These are phyloP conservation scores for Stigmatopora nigra DNA, from an alignment of 2,113 vertebrate genomes.

Conservation along the genomic window DNA sequence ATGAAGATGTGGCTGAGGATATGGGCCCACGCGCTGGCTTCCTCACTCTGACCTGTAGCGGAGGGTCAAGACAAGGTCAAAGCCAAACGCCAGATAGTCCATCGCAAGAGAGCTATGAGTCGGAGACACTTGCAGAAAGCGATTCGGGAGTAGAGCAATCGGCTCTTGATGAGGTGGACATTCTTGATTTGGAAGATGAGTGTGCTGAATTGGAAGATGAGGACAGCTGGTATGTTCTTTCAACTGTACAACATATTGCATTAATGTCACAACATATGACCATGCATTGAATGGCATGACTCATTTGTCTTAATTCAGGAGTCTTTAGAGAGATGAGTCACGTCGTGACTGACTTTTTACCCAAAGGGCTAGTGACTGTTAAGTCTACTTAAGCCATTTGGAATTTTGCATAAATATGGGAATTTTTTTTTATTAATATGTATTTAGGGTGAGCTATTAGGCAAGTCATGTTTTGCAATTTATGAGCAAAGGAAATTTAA, in stretches of 20 bases:
- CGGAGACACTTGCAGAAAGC: slow-evolving; percentile 58
- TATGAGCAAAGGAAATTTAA: slow-evolving; percentile 1
- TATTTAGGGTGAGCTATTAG: neutral
- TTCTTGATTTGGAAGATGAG: slow-evolving; percentile 77
- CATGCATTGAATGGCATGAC: neutral
- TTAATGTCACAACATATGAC: neutral
- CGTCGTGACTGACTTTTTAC: slow-evolving; percentile 10
- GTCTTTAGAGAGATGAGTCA: slow-evolving; percentile 36
- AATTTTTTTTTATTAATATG: neutral
- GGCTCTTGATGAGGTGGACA: slow-evolving; percentile 79
- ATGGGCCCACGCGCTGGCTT: slow-evolving; percentile 35
- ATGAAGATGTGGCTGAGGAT: slow-evolving; percentile 32
- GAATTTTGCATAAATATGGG: slow-evolving; percentile 7
- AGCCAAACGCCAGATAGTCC: slow-evolving; percentile 39
- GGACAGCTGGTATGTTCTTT: slow-evolving; percentile 78
- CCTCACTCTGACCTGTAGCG: slow-evolving; percentile 40
- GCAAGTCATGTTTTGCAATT: neutral
- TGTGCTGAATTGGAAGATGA: slow-evolving; percentile 75
- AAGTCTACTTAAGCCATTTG: neutral
- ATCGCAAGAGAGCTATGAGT: slow-evolving; percentile 54
- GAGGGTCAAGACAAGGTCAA: slow-evolving; percentile 20
- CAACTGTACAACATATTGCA: neutral
- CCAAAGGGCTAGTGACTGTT: slow-evolving; percentile 20
- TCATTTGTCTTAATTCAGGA: neutral
- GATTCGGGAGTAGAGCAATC: slow-evolving; percentile 56